phyloP scores from a whole-genome alignment of 2,113 vertebrate species.

The Chaenogobius annularis region DNA sequence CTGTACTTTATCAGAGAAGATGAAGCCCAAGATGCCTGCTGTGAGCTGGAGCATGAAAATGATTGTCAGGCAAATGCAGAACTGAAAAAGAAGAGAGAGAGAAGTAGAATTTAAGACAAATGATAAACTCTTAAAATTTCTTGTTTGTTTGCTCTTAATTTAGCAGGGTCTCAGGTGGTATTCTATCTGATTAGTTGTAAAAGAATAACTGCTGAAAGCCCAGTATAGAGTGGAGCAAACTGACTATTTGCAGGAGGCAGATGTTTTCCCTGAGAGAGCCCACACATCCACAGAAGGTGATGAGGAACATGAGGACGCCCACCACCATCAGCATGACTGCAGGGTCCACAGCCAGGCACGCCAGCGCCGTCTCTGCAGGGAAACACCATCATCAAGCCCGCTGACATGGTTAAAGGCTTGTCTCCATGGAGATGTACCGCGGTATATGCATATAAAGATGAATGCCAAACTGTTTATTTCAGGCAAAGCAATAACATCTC shows the following conservation, averaged over 20 bases:
- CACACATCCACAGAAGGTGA: slow-evolving; percentile 94
- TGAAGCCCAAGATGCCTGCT: slow-evolving; percentile 85
- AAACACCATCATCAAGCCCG: too few species aligned
- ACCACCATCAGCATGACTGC: slow-evolving; percentile 84
- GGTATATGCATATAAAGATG: too few species aligned
- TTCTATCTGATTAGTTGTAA: too few species aligned
- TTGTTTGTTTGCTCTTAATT: too few species aligned
- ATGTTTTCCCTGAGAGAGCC: slow-evolving; percentile 93
- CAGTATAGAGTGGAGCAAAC: slow-evolving; percentile 20
- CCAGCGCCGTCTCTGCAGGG: slow-evolving; percentile 83
- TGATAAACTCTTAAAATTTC: too few species aligned
- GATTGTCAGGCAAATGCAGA: slow-evolving; percentile 84
- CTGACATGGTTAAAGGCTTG: too few species aligned
- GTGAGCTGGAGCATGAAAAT: slow-evolving; percentile 90
- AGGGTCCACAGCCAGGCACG: slow-evolving; percentile 85
- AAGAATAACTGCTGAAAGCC: too few species aligned
- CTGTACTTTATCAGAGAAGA: slow-evolving; percentile 87
- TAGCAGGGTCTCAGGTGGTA: too few species aligned
- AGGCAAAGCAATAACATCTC: too few species aligned
- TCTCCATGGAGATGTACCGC: too few species aligned
- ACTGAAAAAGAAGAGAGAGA: slow-evolving; percentile 70
- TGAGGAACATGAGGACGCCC: slow-evolving; percentile 88
- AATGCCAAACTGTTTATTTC: too few species aligned
- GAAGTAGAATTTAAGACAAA: too few species aligned
- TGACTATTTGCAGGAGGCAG: slow-evolving; percentile 87